These are phyloP conservation scores for Neelides folsomi DNA, from an alignment of 2,888 invertebrate genomes.

Conservation along the genomic window DNA sequence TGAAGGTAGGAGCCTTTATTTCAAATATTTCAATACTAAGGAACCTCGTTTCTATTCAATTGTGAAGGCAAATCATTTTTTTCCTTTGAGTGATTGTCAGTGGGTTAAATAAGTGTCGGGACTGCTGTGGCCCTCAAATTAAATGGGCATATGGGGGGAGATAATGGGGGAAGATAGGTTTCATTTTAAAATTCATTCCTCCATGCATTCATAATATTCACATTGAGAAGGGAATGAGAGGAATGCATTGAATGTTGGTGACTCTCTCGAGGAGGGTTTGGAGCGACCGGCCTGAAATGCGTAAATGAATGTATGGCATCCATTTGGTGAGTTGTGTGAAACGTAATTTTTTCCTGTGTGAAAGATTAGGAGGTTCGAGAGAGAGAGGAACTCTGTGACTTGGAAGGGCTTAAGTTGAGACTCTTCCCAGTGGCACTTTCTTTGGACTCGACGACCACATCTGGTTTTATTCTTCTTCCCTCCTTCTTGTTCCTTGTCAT, in stretches of 20 bases:
- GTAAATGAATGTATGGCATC: conserved; percentile 5
- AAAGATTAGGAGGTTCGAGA: conserved; percentile 4
- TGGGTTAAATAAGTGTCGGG: too few relatives aligned
- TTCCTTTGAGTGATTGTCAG: too few relatives aligned
- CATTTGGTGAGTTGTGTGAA: conserved; percentile 7
- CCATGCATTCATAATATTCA: not conserved
- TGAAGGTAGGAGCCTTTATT: too few relatives aligned
- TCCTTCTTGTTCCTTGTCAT: conserved; percentile 15
- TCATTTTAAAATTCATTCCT: not conserved
- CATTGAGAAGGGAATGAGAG: not conserved
- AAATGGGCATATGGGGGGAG: too few relatives aligned
- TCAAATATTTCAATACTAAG: too few relatives aligned
- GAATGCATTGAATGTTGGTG: not conserved
- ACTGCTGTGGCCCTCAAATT: too few relatives aligned
- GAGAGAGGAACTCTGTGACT: not conserved
- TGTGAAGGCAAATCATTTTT: too few relatives aligned
- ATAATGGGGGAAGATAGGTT: not conserved
- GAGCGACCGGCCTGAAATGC: not conserved
- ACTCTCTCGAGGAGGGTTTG: not conserved
- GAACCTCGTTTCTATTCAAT: too few relatives aligned
- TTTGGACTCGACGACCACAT: conserved; percentile 9
- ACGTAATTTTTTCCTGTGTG: conserved; percentile 6
- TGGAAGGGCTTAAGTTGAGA: conserved; percentile 4
- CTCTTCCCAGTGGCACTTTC: conserved; percentile 1
- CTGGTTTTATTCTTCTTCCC: conserved; percentile 18